Base-by-base conservation (phyloP, 2,888 invertebrate genomes). In the Xylophagus ater region DNA sequence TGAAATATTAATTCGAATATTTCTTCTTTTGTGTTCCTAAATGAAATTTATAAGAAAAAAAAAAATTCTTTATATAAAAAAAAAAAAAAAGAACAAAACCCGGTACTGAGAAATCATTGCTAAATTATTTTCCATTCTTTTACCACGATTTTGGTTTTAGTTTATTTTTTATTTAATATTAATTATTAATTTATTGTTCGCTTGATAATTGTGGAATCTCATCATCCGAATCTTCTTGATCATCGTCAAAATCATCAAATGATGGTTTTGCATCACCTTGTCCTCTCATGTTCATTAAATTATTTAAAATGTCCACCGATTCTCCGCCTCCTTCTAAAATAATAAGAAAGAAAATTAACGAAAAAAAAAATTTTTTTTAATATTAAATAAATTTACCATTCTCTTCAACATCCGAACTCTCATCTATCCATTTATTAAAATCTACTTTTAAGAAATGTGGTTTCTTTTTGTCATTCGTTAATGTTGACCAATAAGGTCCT, bases 351-450 rank as follows among this genome's bases (percentile, higher is more conserved):
- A 28, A 24, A 34, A 33, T 13, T 10, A 10, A n/a, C 10, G 13
- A 32, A 17, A 6, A 6, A 32, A n/a, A n/a, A n/a, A n/a, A n/a
- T n/a, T n/a, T n/a, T n/a, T 47, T 48, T 21, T 40, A 36, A 23
- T 51, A 56, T 39, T 43, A 9, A 9, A 20, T 17, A 13, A 10
- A 28, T n/a, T 47, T 44, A 58, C 59, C 74, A 50, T 88, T 90
- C 51, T 85, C 85, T 51, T 84, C 84, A 8, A 82, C 88, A 38
- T 85, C 88, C 45, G 94, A 94, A 56, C 89, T 89, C 66, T 97
- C 96, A 68, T 96, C 96, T 67, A 79, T 81, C 96, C 94, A 97
- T 69, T 93, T 93, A 61, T 89, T 87, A 63, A 97, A 98, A 62
- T 97, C 96, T 53, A 93, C 83, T 71, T 94, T 96, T 53, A 97